Percentiles rank a stretch among this genome's conserved stretches.
Conservation (phyloP, 2,113 vertebrate genomes). For the Rhipidura dahli region DNA sequence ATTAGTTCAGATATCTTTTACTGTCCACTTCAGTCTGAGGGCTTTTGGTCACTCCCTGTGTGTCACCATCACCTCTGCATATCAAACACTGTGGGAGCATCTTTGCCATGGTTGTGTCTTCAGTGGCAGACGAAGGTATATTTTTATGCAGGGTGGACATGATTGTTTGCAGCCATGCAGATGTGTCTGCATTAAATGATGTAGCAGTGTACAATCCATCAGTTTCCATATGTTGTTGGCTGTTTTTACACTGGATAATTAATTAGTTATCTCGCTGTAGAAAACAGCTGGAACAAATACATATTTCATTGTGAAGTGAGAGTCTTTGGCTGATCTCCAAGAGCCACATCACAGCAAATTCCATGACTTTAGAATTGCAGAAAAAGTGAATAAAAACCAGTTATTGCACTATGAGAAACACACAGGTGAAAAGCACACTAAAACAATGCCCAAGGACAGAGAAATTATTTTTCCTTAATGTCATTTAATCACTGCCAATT, state of each 20-base stretch:
- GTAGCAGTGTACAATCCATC: not conserved
- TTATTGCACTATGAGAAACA: not conserved
- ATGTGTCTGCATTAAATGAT: not conserved
- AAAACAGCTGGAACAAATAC: not conserved
- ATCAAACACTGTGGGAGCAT: not conserved
- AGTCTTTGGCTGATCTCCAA: not conserved
- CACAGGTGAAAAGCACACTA: not conserved
- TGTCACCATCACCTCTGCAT: not conserved
- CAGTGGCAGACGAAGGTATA: not conserved
- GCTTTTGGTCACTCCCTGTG: not conserved
- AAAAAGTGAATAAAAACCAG: not conserved
- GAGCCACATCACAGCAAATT: not conserved
- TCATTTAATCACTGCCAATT: not conserved
- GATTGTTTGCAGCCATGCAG: not conserved
- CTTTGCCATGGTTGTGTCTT: not conserved
- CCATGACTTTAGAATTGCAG: not conserved
- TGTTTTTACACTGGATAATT: not conserved
- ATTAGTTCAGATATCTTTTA: not conserved
- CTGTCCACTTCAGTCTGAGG: not conserved
- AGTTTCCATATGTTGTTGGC: not conserved
- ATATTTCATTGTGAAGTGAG: not conserved
- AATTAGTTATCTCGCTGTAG: not conserved
- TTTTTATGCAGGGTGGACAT: not conserved
- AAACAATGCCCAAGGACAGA: not conserved
- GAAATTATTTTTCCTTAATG: not conserved